Base-by-base conservation (phyloP, 2,888 invertebrate genomes). In the Sylvicola fuscatus region DNA sequence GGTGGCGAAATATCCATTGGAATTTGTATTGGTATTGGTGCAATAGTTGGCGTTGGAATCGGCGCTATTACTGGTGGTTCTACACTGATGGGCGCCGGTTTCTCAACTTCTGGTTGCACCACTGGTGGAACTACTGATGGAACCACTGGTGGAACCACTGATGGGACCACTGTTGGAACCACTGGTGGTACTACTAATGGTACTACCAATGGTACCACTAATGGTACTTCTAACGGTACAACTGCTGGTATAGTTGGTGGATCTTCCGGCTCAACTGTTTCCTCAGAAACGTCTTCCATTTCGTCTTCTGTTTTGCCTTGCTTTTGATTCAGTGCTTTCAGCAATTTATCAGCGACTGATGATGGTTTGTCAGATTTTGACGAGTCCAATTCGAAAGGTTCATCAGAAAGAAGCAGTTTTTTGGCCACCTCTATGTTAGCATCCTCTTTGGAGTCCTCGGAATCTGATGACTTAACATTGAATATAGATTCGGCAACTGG, bases 301-400 rank as follows among this genome's bases (percentile, higher is more conserved):
- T 33, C 58, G 63, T 17, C 58, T 66, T 64, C 54, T 63, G 36
- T 56, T n/a, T n/a, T n/a, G n/a, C n/a, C 60, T 52, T 36, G 56
- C 21, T n/a, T n/a, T 59, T 69, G 52, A 58, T 65, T 57, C 3
- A 59, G 51, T 5, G 69, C 70, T 48, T 69, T 67, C 1, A 71
- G 55, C 3, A 71, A 61, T 47, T 69, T 70, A 43, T 71, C 71
- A 1, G 70, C 70, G 44, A 71, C 71, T 40, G 71, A 70, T 1
- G 68, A 65, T n/a, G 53, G 51, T 35, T 53, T 54, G 33, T 56
- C 56, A 17, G 52, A 48, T 38, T 56, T 56, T 1, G 52, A 49
- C 0, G 53, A 50, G 15, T 54, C 56, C 31, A 56, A 43, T 4
- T 41, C 37, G 15, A 38, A 36, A 2, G 50, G 49, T 0, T 50